Evolutionary conservation across 2,113 vertebrate species (phyloP).

Genomic region (Physeter macrocephalus): DNA sequence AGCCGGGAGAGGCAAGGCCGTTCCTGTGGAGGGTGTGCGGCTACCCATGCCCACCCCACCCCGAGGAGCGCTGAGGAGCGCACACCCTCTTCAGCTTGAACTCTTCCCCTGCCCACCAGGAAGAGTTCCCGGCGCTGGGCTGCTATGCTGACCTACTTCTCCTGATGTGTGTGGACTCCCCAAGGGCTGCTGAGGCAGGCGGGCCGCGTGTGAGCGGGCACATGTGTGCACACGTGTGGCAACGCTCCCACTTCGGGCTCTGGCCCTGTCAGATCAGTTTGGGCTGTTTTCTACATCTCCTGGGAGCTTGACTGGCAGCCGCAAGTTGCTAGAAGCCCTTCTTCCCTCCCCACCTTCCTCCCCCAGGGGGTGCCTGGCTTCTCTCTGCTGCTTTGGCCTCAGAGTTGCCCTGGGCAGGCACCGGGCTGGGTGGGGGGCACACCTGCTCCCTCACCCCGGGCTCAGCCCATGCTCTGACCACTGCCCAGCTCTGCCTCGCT

Average conservation of each 20-base stretch:
- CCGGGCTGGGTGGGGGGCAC: background rate
- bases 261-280: background rate
- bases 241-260: accelerated
- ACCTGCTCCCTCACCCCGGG: background rate
- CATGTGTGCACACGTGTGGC: background rate
- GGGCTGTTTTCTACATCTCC: background rate
- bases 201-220: background rate
- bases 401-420: background rate
- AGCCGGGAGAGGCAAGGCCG: background rate
- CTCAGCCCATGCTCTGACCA: background rate
- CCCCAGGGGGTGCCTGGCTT: background rate
- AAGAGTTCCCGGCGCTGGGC: background rate
- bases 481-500: background rate
- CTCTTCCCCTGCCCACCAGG: background rate
- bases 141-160: background rate
- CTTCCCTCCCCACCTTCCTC: too few relatives aligned
- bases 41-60: background rate
- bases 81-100: background rate
- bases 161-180: background rate
- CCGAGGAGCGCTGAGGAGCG: background rate
- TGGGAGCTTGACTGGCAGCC: background rate
- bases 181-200: background rate
- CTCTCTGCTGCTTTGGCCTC: background rate
- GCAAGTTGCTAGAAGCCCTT: background rate
- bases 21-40: background rate